These are phyloP conservation scores for Strigamia crassipes DNA, from an alignment of 2,888 invertebrate genomes.

Conservation along the genomic window DNA sequence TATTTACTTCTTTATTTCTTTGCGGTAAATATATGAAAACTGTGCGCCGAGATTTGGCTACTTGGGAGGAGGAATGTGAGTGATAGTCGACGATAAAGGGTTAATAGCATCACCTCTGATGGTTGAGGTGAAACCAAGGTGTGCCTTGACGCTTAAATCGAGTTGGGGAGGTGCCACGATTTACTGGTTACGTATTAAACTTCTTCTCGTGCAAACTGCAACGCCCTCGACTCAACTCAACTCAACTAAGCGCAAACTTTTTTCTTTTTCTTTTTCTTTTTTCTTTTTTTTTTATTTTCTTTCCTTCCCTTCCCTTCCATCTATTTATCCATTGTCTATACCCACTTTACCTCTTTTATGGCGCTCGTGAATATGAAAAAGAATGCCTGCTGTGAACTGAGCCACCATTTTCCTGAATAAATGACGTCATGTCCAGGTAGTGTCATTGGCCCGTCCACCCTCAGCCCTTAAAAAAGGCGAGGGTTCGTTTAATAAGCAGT, in stretches of 20 bases:
- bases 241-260: too few species aligned
- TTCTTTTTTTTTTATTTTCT: background rate
- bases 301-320: background rate
- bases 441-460: constrained; percentile 34
- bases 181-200: constrained; percentile 3
- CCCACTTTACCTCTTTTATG: background rate
- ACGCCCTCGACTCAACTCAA: background rate
- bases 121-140: background rate
- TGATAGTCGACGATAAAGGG: constrained; percentile 38
- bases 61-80: constrained; percentile 29
- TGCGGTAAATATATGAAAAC: background rate
- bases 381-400: background rate
- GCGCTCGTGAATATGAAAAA: background rate
- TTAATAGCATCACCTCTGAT: constrained; percentile 41
- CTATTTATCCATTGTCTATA: background rate
- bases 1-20: too few species aligned
- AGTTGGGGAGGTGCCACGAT: constrained; percentile 9
- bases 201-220: too few species aligned
- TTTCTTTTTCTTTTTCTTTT: background rate
- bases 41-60: background rate
- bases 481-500: constrained; percentile 31
- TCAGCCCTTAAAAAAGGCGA: constrained; percentile 7
- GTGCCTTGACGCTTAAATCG: background rate
- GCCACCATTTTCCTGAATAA: background rate
- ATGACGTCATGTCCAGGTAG: constrained; percentile 15